Evolutionary conservation across 1,140 invertebrate genomes (phyloP), one percentile per base, ranked within the genome.

Genomic region (Notospermus geniculatus): DNA sequence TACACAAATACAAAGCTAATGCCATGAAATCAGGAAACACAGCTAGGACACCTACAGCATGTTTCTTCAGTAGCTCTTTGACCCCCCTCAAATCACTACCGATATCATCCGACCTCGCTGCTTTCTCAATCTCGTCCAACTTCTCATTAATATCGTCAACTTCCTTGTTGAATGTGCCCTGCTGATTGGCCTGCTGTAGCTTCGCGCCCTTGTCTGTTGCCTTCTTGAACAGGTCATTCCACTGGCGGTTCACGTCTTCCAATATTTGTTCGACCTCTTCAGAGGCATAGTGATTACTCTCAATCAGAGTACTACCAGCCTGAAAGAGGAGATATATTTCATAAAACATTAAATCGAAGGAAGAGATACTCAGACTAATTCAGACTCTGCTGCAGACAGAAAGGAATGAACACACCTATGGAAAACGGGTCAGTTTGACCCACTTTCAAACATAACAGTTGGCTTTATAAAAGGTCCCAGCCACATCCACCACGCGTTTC

Each of bases 51-150:
- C 57, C 91, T 28, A 98, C 84, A 77, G 97, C 97, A 80, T 98
- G 96, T 80, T 98, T 98, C 83, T 98, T 98, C 67, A 95, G 90
- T 43, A 99, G 81, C 77, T 98, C 97, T 80, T 97, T 95, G 0
- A 98, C 95, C 15, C 95, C 94, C 17, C 95, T 95, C 63, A 98
- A 83, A 80, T 99, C 97, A 60, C 95, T 90, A 0, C 97, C 97
- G 76, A 98, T 96, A 81, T 99, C 97, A 76, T 97, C 95, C 2
- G 93, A 97, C 2, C 91, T 91, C 1, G 98, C 93, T 0, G 98
- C 83, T 23, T 98, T 84, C 80, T 98, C 98, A 86, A 99, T 99
- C 74, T 99, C 79, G 62, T 76, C 73, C 43, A 80, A 64, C 53
- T 79, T 78, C 28, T 62, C 66, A 70, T 78, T 25, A 2, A 86